Conservation (phyloP, 2,888 invertebrate genomes). For the Melanargia galathea region DNA sequence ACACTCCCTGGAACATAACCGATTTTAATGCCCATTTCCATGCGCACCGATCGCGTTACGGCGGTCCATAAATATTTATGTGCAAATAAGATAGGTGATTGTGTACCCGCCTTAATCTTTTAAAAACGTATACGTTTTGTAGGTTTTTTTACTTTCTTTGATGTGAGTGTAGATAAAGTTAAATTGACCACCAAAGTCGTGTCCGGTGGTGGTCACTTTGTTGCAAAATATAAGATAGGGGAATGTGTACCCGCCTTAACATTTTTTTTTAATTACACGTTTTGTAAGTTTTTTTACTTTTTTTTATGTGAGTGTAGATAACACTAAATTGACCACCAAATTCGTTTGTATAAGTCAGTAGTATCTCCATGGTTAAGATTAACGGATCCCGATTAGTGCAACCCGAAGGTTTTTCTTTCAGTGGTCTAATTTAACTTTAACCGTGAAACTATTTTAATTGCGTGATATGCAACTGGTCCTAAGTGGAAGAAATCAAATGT, state of each 20-base stretch:
- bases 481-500: too few relatives aligned
- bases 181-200: too few relatives aligned
- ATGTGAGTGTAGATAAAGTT: constrained; percentile 21
- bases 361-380: too few relatives aligned
- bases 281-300: constrained; percentile 6
- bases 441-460: too few relatives aligned
- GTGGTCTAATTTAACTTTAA: too few relatives aligned
- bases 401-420: too few relatives aligned
- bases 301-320: constrained; percentile 12
- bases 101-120: constrained; percentile 26
- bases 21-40: constrained; percentile 48
- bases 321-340: constrained; percentile 8
- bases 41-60: constrained; percentile 49
- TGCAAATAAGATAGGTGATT: constrained; percentile 33
- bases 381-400: too few relatives aligned
- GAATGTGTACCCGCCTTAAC: constrained; percentile 25
- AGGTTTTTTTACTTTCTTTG: constrained; percentile 6
- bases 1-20: constrained; percentile 56
- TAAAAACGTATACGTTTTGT: constrained; percentile 22
- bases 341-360: too few relatives aligned
- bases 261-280: constrained; percentile 27
- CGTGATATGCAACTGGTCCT: too few relatives aligned
- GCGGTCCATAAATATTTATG: constrained; percentile 58
- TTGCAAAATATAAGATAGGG: constrained; percentile 33
- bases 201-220: too few relatives aligned